phyloP scores from a whole-genome alignment of 1,140 invertebrate species.

The Berghia stephanieae region DNA sequence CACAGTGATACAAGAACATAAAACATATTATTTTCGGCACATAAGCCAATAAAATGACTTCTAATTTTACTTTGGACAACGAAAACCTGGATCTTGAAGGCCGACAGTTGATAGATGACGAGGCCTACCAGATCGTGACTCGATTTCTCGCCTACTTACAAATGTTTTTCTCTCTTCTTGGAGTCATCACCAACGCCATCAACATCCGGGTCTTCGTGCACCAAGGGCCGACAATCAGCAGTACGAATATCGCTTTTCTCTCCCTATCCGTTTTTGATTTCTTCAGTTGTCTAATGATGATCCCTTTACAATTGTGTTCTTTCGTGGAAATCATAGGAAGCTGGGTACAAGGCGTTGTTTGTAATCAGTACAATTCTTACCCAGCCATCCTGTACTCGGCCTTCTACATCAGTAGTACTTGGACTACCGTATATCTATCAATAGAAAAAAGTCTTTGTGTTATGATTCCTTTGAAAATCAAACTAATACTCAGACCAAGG shows the following conservation, averaged over 20 bases:
- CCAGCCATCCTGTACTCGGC: not conserved
- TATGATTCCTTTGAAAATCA: not conserved
- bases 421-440: constrained; percentile 10
- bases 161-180: too few relatives aligned
- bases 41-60: too few relatives aligned
- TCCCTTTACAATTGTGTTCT: constrained; percentile 2
- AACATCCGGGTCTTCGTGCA: constrained; percentile 22
- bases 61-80: too few relatives aligned
- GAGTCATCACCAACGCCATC: constrained; percentile 6
- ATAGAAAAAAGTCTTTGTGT: constrained; percentile 13
- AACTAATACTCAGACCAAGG: not conserved
- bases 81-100: too few relatives aligned
- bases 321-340: not conserved
- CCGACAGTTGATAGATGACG: too few relatives aligned
- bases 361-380: not conserved
- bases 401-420: not conserved
- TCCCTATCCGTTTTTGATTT: constrained; percentile 10
- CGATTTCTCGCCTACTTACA: too few relatives aligned
- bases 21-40: too few relatives aligned
- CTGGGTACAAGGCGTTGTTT: not conserved
- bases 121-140: too few relatives aligned
- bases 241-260: not conserved
- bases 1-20: too few relatives aligned
- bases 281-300: not conserved
- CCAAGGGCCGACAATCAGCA: not conserved